Conservation (phyloP, 1,140 invertebrate species). For the Macrobrachium rosenbergii region DNA sequence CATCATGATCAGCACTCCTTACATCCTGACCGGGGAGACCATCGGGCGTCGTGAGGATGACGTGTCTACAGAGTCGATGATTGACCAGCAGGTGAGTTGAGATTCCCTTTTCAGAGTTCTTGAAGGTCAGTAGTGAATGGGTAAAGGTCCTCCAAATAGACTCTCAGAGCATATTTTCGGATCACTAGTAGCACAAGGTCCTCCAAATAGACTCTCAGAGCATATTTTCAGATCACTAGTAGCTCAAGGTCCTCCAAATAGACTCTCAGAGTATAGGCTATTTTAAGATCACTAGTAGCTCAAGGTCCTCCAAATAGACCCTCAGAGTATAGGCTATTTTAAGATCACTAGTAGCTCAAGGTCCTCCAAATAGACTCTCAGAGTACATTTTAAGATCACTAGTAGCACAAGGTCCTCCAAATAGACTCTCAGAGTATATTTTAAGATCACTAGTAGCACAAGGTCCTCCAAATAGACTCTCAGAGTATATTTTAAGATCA, state of each 20-base stretch:
- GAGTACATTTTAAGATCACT: too few relatives aligned
- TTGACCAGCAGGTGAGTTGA: slow-evolving; percentile 18
- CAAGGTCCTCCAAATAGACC: neutral
- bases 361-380: neutral
- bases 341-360: too few relatives aligned
- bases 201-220: neutral
- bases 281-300: too few relatives aligned
- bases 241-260: neutral
- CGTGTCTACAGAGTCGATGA: neutral
- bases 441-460: too few relatives aligned
- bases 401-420: neutral
- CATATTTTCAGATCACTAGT: too few relatives aligned
- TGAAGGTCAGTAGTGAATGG: neutral
- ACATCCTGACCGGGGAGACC: slow-evolving; percentile 27
- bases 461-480: neutral
- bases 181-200: too few relatives aligned
- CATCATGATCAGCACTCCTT: slow-evolving; percentile 15
- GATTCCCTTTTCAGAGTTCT: neutral
- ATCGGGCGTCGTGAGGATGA: neutral
- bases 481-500: neutral
- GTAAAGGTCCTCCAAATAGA: neutral
- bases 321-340: neutral
- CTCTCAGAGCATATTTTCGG: neutral
- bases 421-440: neutral
- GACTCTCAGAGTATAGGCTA: neutral